Evolutionary conservation across 2,113 vertebrate species (phyloP).

Genomic region (Chionomys nivalis): DNA sequence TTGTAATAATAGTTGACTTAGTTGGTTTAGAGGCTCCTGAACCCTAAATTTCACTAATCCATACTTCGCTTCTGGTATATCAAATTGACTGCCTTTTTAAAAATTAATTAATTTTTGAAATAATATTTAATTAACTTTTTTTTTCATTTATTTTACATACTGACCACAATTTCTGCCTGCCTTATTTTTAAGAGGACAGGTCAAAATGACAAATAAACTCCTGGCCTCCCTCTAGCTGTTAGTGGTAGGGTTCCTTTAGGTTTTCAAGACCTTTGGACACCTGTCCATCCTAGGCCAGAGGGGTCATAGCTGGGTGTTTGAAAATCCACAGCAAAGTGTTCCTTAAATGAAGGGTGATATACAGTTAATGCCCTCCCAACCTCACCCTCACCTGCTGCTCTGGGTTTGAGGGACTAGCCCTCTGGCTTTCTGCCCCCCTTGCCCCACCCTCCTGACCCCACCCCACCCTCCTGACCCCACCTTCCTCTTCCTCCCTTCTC

Average conservation of each 20-base stretch:
- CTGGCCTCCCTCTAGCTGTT: neutral
- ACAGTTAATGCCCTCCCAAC: neutral
- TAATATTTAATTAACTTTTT: neutral
- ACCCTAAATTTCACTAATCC: neutral
- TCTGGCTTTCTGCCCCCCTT: slow-evolving; percentile 40
- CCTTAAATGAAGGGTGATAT: slow-evolving; percentile 27
- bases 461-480: slow-evolving; percentile 25
- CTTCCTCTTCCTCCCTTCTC: slow-evolving; percentile 58
- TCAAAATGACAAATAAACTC: neutral
- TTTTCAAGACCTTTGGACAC: neutral
- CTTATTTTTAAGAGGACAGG: slow-evolving; percentile 42
- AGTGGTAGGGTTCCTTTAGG: neutral
- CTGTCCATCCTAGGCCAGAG: neutral
- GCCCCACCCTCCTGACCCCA: slow-evolving; percentile 11
- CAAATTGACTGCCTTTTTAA: slow-evolving; percentile 15
- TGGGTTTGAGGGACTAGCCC: slow-evolving; percentile 50
- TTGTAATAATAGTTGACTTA: neutral
- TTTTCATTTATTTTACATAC: too few species aligned
- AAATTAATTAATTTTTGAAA: too few species aligned
- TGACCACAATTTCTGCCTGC: neutral
- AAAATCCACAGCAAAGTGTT: slow-evolving; percentile 45
- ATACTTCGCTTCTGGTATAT: neutral
- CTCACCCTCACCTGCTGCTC: neutral
- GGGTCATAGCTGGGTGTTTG: slow-evolving; percentile 52
- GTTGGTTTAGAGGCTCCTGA: slow-evolving; percentile 1